Evolutionary conservation across 1,140 invertebrate species (phyloP).

Genomic region (Drosophila sproati): DNA sequence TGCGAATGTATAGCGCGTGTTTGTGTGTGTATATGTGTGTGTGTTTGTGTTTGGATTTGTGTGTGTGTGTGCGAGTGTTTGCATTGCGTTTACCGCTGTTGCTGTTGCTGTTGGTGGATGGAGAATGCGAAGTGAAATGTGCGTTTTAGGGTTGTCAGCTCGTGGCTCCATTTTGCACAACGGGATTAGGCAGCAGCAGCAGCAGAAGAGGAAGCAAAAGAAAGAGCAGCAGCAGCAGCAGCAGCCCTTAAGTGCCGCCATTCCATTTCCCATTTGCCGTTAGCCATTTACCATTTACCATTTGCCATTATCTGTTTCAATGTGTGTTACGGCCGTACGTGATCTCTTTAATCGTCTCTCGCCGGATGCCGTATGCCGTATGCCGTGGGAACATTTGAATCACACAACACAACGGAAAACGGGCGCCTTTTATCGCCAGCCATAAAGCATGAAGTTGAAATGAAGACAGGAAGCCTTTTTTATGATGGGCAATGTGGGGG

Average conservation of each 20-base stretch:
- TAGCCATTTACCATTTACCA: slow-evolving; percentile 45
- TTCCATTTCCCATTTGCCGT: slow-evolving; percentile 48
- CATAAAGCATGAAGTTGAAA: slow-evolving; percentile 60
- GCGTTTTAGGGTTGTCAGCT: slow-evolving; percentile 21
- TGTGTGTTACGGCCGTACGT: slow-evolving; percentile 64
- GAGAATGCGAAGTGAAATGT: slow-evolving; percentile 32
- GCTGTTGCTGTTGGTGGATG: slow-evolving; percentile 13
- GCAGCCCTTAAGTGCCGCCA: slow-evolving; percentile 72
- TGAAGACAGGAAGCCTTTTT: slow-evolving; percentile 61
- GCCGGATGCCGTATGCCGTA: slow-evolving; percentile 40
- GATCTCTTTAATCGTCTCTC: slow-evolving; percentile 53
- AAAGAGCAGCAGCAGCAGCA: neutral
- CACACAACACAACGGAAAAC: slow-evolving; percentile 4
- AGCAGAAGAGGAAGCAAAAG: slow-evolving; percentile 8
- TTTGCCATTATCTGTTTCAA: slow-evolving; percentile 26
- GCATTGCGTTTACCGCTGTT: slow-evolving; percentile 15
- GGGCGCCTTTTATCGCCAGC: slow-evolving; percentile 38
- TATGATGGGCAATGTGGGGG: slow-evolving; percentile 12
- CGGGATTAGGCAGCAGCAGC: slow-evolving; percentile 66
- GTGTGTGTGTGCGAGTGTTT: slow-evolving; percentile 9
- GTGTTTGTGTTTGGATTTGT: slow-evolving; percentile 9
- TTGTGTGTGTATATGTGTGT: neutral
- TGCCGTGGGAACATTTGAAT: slow-evolving; percentile 48
- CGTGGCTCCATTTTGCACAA: slow-evolving; percentile 66
- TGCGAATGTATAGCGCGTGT: slow-evolving; percentile 11